phyloP scores from a whole-genome alignment of 2,888 invertebrate species.

The Drosophila bunnanda region DNA sequence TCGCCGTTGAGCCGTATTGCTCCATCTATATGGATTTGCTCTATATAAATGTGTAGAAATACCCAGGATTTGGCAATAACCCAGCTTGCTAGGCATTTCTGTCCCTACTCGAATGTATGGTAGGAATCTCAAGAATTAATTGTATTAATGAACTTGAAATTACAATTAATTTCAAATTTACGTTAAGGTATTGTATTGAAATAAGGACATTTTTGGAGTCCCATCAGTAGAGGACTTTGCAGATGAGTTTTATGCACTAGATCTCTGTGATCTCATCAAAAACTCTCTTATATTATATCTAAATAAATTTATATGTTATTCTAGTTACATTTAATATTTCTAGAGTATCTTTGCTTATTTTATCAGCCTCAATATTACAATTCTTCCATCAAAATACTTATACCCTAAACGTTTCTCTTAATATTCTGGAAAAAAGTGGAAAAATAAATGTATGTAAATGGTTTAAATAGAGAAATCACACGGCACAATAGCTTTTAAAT shows the following conservation, averaged over 20 bases:
- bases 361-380: not conserved
- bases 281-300: too few relatives aligned
- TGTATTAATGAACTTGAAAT: not conserved
- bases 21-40: conserved; percentile 20
- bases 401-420: not conserved
- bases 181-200: too few relatives aligned
- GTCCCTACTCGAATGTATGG: conserved; percentile 17
- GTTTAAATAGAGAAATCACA: not conserved
- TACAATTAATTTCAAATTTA: too few relatives aligned
- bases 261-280: too few relatives aligned
- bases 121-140: not conserved
- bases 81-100: not conserved
- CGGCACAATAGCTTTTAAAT: not conserved
- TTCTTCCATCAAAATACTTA: too few relatives aligned
- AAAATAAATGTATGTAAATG: not conserved
- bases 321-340: too few relatives aligned
- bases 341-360: not conserved
- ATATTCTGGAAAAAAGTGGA: not conserved
- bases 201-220: too few relatives aligned
- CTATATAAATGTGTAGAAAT: not conserved
- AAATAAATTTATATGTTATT: too few relatives aligned
- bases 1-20: conserved; percentile 34
- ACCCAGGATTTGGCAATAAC: not conserved
- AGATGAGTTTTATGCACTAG: too few relatives aligned
- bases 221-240: too few relatives aligned